These are phyloP conservation scores for Coelopa frigida DNA, from an alignment of 1,140 invertebrate genomes.

Conservation along the genomic window DNA sequence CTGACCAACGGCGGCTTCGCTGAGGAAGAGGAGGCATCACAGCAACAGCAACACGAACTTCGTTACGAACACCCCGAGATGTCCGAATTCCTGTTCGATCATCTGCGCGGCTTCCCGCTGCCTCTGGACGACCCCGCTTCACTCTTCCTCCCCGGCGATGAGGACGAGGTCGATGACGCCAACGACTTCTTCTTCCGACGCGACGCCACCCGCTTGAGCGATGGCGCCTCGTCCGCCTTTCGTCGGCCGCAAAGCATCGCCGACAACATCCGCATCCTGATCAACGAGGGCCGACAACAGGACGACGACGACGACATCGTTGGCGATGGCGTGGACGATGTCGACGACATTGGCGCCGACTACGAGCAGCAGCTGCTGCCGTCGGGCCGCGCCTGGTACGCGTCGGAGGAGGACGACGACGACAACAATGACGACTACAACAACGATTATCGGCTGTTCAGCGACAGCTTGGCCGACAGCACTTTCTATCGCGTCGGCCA, in stretches of 20 bases:
- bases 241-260: too few relatives aligned
- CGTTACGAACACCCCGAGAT: constrained; percentile 43
- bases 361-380: too few relatives aligned
- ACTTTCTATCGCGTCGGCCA: constrained; percentile 28
- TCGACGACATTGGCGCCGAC: background rate
- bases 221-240: too few relatives aligned
- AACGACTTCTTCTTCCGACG: too few relatives aligned
- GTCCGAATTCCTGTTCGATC: constrained; percentile 41
- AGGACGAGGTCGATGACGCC: background rate
- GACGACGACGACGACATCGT: constrained; percentile 25
- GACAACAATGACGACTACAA: too few relatives aligned
- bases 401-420: background rate
- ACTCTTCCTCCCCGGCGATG: background rate
- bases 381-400: background rate
- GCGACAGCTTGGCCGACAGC: constrained; percentile 41
- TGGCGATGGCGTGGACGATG: constrained; percentile 13
- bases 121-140: background rate
- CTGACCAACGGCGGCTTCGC: background rate
- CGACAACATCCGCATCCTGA: constrained; percentile 3
- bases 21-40: background rate
- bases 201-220: too few relatives aligned
- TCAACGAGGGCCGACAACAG: too few relatives aligned
- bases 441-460: constrained; percentile 8
- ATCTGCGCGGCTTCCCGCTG: constrained; percentile 5
- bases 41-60: constrained; percentile 10